Evolutionary conservation across 1,140 invertebrate species (phyloP), one percentile per base, ranked within the genome.

Genomic region (Diuraphis noxia): DNA sequence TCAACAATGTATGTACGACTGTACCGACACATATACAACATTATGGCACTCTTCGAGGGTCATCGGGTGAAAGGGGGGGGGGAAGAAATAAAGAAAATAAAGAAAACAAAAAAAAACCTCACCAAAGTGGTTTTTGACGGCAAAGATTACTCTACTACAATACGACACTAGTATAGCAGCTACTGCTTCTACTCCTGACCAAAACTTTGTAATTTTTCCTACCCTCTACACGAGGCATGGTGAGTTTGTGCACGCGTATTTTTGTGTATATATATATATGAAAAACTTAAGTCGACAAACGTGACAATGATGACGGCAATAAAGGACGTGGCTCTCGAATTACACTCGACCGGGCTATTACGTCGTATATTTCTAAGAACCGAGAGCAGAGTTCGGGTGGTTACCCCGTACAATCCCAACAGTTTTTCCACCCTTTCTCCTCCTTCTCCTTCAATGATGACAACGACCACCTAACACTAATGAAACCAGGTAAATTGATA

Each of bases 261-360:
- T 49, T 3, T 46, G 21, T 46, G 4, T 43, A 10, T 40, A 25
- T 41, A 43, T 41, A 82, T 30, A n/a, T 30, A 84, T 8, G 43
- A 86, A 86, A 86, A 86, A 86, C 84, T 86, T 86, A 86, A 86
- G 84, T 86, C 84, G 84, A 86, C 84, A 86, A 86, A 86, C 84
- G 84, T 86, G 84, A 86, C 84, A 86, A 86, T 34, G 84, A 86
- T 49, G 84, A 49, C 41, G 84, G 43, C 43, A 86, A 49, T 85
- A 85, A 85, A 85, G 82, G 82, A 85, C 82, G 81, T 38, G 82
- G 41, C 82, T 85, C 84, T 86, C 43, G 43, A 85, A 85, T 85
- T 85, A 85, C 84, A 49, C n/a, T 86, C 41, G 41, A 10, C 41
- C 43, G 43, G 30, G 82, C 82, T 46, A 85, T 85, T 85, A 85